Base-by-base conservation (phyloP, 2,888 invertebrate genomes). In the Eubasilissa splendida region DNA sequence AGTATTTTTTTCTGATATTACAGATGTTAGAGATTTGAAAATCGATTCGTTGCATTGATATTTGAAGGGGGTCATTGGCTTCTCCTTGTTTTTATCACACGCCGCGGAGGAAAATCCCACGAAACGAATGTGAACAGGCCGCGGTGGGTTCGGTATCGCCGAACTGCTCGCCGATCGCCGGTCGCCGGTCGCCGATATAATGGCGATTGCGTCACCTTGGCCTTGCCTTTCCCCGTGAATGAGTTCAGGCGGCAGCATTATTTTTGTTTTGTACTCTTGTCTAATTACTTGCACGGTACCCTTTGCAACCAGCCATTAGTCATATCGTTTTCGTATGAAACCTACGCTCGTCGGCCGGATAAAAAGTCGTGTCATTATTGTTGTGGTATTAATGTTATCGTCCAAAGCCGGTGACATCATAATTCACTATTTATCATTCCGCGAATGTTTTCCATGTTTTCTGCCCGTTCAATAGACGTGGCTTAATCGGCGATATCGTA, bases 161-260 rank as follows among this genome's bases (percentile, higher is more conserved):
- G 42, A 42, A 42, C 42, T n/a, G 56, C 56, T 56, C 56, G 12
- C 56, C 56, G 56, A 1, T 56, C 56, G 12, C 56, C 56, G 56
- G 10, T 56, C 56, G 56, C 10, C 56, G 14, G 58, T 9, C 58
- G n/a, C 58, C 4, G 58, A 58, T 58, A n/a, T 42, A 42, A 42
- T 42, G 60, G 77, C 77, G 22, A 80, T 82, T 78, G 81, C 83
- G 83, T 83, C 83, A 83, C 83, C 81, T 83, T 82, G 83, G 83
- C 83, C 83, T 83, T 83, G 83, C 83, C 81, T 80, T 82, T 83
- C 81, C 76, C 81, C 75, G 70, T 77, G 82, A 82, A 81, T 83
- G 83, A 83, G 83, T 82, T 82, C 80, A 83, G 76, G 12, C 65
- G 53, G 75, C 70, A 81, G 81, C 75, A 80, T 68, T 73, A 71